phyloP scores from a whole-genome alignment of 2,113 vertebrate species.

The Sapayoa aenigma region DNA sequence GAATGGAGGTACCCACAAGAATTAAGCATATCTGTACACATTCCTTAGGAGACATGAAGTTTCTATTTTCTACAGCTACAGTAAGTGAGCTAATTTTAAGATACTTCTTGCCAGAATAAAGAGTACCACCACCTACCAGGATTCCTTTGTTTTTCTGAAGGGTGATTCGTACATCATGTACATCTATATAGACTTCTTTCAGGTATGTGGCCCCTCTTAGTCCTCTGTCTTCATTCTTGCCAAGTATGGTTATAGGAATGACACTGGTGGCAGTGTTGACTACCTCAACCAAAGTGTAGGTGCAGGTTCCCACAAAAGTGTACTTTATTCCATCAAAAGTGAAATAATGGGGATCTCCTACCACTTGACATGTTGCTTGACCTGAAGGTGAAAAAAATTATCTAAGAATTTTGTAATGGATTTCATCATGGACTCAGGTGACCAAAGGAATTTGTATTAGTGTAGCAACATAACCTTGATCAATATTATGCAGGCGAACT shows the following conservation, averaged over 20 bases:
- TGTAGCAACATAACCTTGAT: background rate
- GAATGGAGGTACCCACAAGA: background rate
- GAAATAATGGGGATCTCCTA: constrained; percentile 89
- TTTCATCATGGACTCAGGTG: background rate
- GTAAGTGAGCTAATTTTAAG: background rate
- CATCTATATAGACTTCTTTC: constrained; percentile 78
- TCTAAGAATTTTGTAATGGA: background rate
- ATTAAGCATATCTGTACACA: background rate
- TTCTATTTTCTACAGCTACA: background rate
- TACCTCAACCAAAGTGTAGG: constrained; percentile 85
- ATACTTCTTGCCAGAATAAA: background rate
- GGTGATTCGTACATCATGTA: constrained; percentile 75
- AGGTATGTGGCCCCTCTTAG: constrained; percentile 83
- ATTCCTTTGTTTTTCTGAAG: constrained; percentile 81
- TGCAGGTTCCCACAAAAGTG: constrained; percentile 90
- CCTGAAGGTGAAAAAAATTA: constrained; percentile 54
- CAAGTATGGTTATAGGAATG: constrained; percentile 82
- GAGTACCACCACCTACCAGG: constrained; percentile 70
- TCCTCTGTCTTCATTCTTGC: constrained; percentile 88
- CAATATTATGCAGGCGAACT: background rate
- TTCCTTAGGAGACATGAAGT: background rate
- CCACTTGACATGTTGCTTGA: constrained; percentile 82
- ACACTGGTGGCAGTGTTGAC: constrained; percentile 69
- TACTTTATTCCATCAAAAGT: constrained; percentile 87
- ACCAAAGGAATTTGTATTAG: background rate